Evolutionary conservation across 1,140 invertebrate genomes (phyloP).

Genomic region (Polypedilum pembai): DNA sequence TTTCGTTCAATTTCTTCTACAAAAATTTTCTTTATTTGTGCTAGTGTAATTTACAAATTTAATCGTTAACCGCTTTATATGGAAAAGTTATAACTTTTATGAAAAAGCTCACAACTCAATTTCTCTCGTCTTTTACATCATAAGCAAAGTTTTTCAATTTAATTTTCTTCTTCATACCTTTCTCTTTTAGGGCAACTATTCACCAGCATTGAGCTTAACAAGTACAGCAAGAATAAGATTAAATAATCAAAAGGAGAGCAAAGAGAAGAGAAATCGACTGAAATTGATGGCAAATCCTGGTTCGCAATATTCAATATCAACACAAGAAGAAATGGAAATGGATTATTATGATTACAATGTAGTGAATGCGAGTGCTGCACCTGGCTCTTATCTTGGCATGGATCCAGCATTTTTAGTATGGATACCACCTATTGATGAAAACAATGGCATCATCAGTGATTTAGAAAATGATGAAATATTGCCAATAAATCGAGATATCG

Average conservation of each 20-base stretch:
- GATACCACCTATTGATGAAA: slow-evolving; percentile 69
- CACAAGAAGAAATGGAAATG: slow-evolving; percentile 67
- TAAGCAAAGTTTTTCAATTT: neutral
- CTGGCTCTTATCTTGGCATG: slow-evolving; percentile 75
- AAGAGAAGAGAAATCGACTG: slow-evolving; percentile 65
- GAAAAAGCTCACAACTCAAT: slow-evolving; percentile 5
- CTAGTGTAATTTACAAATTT: too few relatives aligned
- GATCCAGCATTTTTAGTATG: slow-evolving; percentile 78
- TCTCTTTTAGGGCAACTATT: slow-evolving; percentile 57
- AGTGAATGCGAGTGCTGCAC: slow-evolving; percentile 65
- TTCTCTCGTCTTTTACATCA: neutral
- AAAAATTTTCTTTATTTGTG: too few relatives aligned
- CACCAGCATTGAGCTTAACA: slow-evolving; percentile 51
- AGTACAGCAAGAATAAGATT: slow-evolving; percentile 55
- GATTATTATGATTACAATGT: slow-evolving; percentile 88
- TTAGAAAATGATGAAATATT: slow-evolving; percentile 42
- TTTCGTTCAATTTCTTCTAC: too few relatives aligned
- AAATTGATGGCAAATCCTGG: slow-evolving; percentile 56
- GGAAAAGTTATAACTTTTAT: neutral
- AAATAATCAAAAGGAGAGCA: slow-evolving; percentile 62
- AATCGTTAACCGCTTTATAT: too few relatives aligned
- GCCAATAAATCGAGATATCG: slow-evolving; percentile 45
- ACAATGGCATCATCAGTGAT: slow-evolving; percentile 32
- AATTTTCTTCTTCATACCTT: slow-evolving; percentile 27
- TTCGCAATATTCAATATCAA: slow-evolving; percentile 69